Evolutionary conservation across 2,113 vertebrate genomes (phyloP), one percentile per base, ranked within the genome.

Genomic region (Platycercus adscitus): DNA sequence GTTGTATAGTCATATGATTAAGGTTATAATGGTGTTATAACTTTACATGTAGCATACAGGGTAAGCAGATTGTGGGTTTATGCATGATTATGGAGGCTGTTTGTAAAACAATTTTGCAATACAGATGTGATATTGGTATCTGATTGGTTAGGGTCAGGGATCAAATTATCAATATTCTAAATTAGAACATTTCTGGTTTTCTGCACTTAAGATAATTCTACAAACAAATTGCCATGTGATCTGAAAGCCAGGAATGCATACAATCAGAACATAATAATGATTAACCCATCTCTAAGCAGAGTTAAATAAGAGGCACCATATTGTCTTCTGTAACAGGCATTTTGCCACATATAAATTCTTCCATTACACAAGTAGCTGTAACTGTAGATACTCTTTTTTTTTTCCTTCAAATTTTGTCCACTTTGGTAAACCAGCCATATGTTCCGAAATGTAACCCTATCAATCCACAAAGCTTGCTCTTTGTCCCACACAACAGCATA

Each of bases 371-470:
- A 94, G 31, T 70, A 86, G 91, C 81, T 93, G 89, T 66, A 95
- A 97, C 89, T 91, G 92, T 88, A 95, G 88, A 94, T 72, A 71
- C 70, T 94, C 86, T 92, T 87, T 68, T 88, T 72, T 43, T 61
- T 55, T 91, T 82, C 72, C 64, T 76, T 78, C 73, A 86, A 94
- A 98, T 98, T 97, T 97, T 97, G 97, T 96, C 96, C 88, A 87
- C 97, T 97, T 97, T 92, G 93, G 96, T 96, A 97, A 98, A 98
- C 91, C 95, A 97, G 92, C 98, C 98, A 98, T 98, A 98, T 98
- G 98, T 93, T 97, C 96, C 96, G 98, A 98, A 98, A 98, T 92
- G 95, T 98, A 98, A 98, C 98, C 97, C 97, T 79, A 89, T 97
- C 98, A 97, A 90, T 97, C 96, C 89, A 95, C 92, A 91, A 95